Percentiles rank a stretch among this genome's conserved stretches.
phyloP scores from a whole-genome alignment of 2,888 invertebrate species.

The Tetropium fuscum region DNA sequence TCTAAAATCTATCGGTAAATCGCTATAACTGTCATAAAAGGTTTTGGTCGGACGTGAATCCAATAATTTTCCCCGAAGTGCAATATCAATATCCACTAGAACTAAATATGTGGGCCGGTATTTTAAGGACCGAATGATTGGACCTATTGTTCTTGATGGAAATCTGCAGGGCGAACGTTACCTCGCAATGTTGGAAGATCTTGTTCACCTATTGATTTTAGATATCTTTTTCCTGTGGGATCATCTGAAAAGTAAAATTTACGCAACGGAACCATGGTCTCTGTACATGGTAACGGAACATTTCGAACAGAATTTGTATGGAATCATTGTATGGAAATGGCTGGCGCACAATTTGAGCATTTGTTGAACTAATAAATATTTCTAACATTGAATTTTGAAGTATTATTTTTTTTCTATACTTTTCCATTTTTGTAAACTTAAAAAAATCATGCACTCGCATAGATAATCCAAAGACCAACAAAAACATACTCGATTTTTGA shows the following conservation, averaged over 20 bases:
- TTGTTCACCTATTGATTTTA: too few species aligned
- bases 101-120: neutral
- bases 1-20: neutral
- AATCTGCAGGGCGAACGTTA: neutral
- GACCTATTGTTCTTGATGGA: neutral
- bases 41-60: conserved; percentile 1
- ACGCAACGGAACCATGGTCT: too few species aligned
- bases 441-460: neutral
- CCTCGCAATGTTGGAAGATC: too few species aligned
- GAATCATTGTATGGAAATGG: neutral
- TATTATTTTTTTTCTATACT: neutral
- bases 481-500: too few species aligned
- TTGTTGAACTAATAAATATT: neutral
- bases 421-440: conserved; percentile 8
- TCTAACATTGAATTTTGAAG: neutral
- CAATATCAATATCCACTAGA: neutral
- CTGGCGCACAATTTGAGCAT: neutral
- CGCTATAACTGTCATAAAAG: neutral
- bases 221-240: neutral
- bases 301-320: neutral
- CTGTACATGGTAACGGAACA: too few species aligned
- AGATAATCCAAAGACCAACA: neutral
- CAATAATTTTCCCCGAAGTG: neutral
- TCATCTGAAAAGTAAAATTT: too few species aligned
- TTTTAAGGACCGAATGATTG: neutral